These are phyloP conservation scores for Apocheima hispidaria DNA, from an alignment of 2,888 invertebrate species.

Conservation along the genomic window DNA sequence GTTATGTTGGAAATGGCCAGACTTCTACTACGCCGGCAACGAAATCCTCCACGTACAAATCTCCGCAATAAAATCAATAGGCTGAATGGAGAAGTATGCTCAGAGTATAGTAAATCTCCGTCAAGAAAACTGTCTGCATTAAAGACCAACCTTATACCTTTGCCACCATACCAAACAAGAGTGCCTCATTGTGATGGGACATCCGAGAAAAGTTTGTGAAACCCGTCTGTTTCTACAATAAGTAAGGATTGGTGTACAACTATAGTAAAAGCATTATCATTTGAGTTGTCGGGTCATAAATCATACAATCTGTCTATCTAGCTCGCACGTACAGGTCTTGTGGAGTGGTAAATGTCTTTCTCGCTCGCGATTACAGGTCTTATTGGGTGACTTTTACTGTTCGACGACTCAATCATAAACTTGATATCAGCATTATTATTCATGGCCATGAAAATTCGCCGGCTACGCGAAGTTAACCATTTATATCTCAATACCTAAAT, in stretches of 20 bases:
- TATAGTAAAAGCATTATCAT: too few relatives aligned
- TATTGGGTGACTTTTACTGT: too few relatives aligned
- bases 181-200: background rate
- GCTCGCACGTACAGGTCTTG: too few relatives aligned
- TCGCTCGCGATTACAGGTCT: too few relatives aligned
- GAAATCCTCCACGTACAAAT: too few relatives aligned
- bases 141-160: background rate
- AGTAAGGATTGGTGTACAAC: background rate
- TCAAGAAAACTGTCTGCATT: background rate
- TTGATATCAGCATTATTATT: background rate
- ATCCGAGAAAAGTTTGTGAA: background rate
- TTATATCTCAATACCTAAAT: slow-evolving; percentile 19
- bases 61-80: background rate
- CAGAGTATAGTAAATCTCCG: background rate
- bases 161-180: background rate
- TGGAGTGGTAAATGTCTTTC: too few relatives aligned
- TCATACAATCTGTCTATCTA: too few relatives aligned
- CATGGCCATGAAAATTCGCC: slow-evolving; percentile 20
- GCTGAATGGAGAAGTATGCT: background rate
- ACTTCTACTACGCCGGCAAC: background rate
- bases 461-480: slow-evolving; percentile 16
- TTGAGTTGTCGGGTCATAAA: too few relatives aligned
- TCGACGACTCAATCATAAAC: slow-evolving; percentile 5
- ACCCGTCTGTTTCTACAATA: slow-evolving; percentile 5
- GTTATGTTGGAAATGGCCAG: background rate